Conservation (phyloP, 1,140 invertebrate genomes). For the Trinorchestia longiramus region DNA sequence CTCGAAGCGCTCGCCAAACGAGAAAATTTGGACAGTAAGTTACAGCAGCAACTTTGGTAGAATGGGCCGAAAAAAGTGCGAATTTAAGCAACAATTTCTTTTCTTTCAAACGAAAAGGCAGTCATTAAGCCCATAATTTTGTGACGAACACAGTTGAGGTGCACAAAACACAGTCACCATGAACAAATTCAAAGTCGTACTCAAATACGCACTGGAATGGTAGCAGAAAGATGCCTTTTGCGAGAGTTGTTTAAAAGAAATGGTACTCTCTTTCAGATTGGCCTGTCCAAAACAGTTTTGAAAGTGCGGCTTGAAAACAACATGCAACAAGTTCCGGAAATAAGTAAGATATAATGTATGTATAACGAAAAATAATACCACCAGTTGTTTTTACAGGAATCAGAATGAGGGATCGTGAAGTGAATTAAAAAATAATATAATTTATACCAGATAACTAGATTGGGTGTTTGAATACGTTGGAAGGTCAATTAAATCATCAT, state of each 20-base stretch:
- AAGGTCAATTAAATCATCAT: background rate
- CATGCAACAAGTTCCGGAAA: background rate
- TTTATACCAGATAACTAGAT: background rate
- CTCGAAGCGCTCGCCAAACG: background rate
- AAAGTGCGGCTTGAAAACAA: background rate
- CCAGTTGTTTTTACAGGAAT: background rate
- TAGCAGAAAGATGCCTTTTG: background rate
- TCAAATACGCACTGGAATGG: background rate
- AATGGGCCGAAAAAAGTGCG: background rate
- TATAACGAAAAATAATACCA: background rate
- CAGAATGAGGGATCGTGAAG: background rate
- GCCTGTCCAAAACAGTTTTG: background rate
- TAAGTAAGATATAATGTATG: background rate
- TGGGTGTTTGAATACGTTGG: background rate
- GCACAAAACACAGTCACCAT: background rate
- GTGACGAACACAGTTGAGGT: background rate
- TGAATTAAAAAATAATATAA: background rate
- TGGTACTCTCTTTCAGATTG: background rate
- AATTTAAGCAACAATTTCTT: background rate
- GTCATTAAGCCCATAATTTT: background rate
- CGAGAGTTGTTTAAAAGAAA: background rate
- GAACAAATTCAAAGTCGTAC: background rate
- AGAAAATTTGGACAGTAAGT: background rate
- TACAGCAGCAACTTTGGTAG: background rate
- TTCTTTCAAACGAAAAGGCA: background rate